Evolutionary conservation across 2,797 vertebrate genomes (phyloP), one percentile per base, ranked within the genome.

Genomic region (Typhlichthys subterraneus): DNA sequence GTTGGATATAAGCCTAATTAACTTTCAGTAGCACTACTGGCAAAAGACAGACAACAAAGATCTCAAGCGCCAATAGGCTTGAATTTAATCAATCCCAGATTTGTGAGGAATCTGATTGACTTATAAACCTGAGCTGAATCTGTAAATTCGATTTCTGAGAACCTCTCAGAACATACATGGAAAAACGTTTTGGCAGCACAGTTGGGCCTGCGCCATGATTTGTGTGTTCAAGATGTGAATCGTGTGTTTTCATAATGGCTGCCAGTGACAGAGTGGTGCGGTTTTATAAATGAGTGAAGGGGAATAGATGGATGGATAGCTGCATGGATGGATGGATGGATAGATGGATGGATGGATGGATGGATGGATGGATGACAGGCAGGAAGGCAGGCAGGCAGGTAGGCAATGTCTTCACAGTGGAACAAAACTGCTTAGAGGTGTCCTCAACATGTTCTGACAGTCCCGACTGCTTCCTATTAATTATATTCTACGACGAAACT

Each of bases 361-460:
- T 17, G 9, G 15, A 63, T 42, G 53, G 33, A 65, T 15, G 56
- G 61, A 52, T 11, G 19, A 19, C 19, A 19, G 19, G 2, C 19
- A 19, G 69, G 38, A 17, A 17, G 17, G 17, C n/a, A 57, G 61
- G 17, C n/a, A 57, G 61, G 52, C 52, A 53, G 70, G 71, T 45
- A 12, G 69, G 68, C 12, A 47, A 70, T 70, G 73, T 74, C n/a
- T 76, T 80, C 63, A 49, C 65, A 53, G 61, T 64, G 72, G 69
- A 79, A 73, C 63, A 69, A 72, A 76, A 63, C 49, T 3, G 17
- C 56, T 13, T 1, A 53, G 70, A 81, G 65, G 75, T 83, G 88
- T 90, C 85, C 79, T 82, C 75, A 47, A 81, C 83, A 84, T 85
- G 86, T 87, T 79, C 77, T 58, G 80, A 91, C 87, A 85, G 81